These are phyloP conservation scores for Uloborus plumipes DNA, from an alignment of 2,888 invertebrate species.

Conservation along the genomic window DNA sequence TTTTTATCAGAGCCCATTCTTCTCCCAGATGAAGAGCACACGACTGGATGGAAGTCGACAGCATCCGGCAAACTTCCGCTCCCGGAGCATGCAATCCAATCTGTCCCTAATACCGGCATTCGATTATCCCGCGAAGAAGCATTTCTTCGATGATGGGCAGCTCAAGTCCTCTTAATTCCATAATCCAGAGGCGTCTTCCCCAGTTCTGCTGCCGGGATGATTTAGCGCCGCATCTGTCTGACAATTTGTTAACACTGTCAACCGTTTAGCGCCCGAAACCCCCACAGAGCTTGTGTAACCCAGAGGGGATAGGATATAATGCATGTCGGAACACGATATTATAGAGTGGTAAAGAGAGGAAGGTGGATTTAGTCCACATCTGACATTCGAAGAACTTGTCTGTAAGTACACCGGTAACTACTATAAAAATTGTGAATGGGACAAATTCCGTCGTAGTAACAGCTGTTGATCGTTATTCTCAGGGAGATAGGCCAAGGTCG, in stretches of 20 bases:
- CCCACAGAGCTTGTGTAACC: background rate
- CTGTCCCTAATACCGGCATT: background rate
- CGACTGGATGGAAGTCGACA: too few species aligned
- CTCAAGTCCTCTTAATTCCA: background rate
- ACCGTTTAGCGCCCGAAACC: slow-evolving; percentile 12
- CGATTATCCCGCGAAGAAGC: background rate
- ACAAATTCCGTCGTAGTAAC: background rate
- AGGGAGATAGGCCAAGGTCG: background rate
- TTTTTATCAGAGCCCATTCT: too few species aligned
- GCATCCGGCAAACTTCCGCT: too few species aligned
- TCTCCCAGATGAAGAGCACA: too few species aligned
- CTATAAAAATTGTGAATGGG: too few species aligned
- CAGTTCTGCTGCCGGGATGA: slow-evolving; percentile 43
- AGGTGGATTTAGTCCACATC: background rate
- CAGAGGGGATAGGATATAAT: background rate
- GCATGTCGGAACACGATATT: slow-evolving; percentile 1
- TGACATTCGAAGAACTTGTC: slow-evolving; percentile 37
- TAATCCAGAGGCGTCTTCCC: slow-evolving; percentile 3
- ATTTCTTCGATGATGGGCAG: background rate
- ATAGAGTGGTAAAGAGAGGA: slow-evolving; percentile 1
- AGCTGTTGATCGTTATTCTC: slow-evolving; percentile 43
- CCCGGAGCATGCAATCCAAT: too few species aligned
- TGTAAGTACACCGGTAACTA: background rate
- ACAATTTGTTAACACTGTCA: slow-evolving; percentile 58
- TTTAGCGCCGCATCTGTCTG: slow-evolving; percentile 46